These are phyloP conservation scores for Drosophila infuscata DNA, from an alignment of 2,888 invertebrate genomes.

Conservation along the genomic window DNA sequence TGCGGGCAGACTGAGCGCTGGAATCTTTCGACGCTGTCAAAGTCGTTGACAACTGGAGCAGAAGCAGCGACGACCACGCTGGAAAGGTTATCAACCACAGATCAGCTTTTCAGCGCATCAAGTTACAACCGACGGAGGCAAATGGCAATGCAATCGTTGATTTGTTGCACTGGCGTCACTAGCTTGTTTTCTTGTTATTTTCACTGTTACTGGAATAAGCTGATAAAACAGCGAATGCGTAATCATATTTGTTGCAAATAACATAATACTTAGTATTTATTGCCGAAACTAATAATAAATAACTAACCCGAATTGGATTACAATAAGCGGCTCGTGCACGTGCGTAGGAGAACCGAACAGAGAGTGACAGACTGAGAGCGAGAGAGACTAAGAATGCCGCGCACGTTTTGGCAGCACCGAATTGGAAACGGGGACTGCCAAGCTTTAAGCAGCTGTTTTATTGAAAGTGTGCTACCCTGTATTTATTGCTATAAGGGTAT, in stretches of 20 bases:
- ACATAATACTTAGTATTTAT: background rate
- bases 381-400: background rate
- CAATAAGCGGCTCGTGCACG: conserved; percentile 66
- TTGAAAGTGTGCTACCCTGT: conserved; percentile 10
- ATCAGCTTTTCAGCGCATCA: conserved; percentile 43
- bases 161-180: conserved; percentile 63
- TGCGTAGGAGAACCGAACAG: conserved; percentile 37
- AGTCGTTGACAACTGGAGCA: conserved; percentile 58
- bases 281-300: conserved; percentile 10
- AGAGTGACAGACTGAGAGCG: conserved; percentile 3
- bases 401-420: conserved; percentile 22
- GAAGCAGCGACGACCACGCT: conserved; percentile 30
- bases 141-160: conserved; percentile 41
- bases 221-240: conserved; percentile 53
- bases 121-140: conserved; percentile 49
- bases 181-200: conserved; percentile 30
- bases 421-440: conserved; percentile 19
- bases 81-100: conserved; percentile 68
- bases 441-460: conserved; percentile 36
- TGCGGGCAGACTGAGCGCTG: conserved; percentile 35
- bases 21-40: conserved; percentile 6
- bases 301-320: conserved; percentile 58
- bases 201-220: conserved; percentile 3
- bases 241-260: conserved; percentile 58
- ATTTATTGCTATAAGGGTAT: background rate